Percentiles rank a stretch among this genome's conserved stretches.
phyloP scores from a whole-genome alignment of 2,888 invertebrate species.

The Hypselothyrea guttata region DNA sequence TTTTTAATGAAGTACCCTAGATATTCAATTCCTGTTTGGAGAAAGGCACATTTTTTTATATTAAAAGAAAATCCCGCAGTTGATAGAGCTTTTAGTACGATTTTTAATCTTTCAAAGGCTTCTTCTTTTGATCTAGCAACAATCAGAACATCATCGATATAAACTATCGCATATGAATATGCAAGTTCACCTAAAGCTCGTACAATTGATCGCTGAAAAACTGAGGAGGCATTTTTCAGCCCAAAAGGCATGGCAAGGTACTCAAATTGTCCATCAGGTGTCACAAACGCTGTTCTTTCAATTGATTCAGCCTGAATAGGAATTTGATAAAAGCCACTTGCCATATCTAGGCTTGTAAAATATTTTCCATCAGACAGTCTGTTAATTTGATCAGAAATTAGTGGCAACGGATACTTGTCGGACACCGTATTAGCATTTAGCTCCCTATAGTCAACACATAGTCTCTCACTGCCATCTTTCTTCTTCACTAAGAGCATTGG shows the following conservation, averaged over 20 bases:
- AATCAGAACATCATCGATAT: conserved; percentile 20
- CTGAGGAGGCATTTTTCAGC: too few species aligned
- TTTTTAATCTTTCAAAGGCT: too few species aligned
- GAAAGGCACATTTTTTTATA: too few species aligned
- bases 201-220: too few species aligned
- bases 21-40: too few species aligned
- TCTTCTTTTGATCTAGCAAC: too few species aligned
- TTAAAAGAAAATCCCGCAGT: too few species aligned
- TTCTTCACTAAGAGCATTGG: too few species aligned
- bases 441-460: conserved; percentile 1
- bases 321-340: conserved; percentile 3
- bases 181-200: too few species aligned
- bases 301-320: conserved; percentile 3
- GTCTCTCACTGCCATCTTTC: conserved; percentile 1
- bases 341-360: conserved; percentile 6
- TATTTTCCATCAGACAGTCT: conserved; percentile 3
- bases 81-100: too few species aligned
- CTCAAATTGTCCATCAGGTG: conserved; percentile 5
- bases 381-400: conserved; percentile 6
- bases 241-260: conserved; percentile 9
- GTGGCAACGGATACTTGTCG: background rate
- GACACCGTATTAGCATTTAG: background rate
- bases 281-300: conserved; percentile 3
- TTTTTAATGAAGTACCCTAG: too few species aligned
- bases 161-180: conserved; percentile 10